A percentile compares a stretch with the other conserved stretches of the same genome.
These are phyloP conservation scores for Triops cancriformis DNA, from an alignment of 1,140 invertebrate species.

Conservation along the genomic window DNA sequence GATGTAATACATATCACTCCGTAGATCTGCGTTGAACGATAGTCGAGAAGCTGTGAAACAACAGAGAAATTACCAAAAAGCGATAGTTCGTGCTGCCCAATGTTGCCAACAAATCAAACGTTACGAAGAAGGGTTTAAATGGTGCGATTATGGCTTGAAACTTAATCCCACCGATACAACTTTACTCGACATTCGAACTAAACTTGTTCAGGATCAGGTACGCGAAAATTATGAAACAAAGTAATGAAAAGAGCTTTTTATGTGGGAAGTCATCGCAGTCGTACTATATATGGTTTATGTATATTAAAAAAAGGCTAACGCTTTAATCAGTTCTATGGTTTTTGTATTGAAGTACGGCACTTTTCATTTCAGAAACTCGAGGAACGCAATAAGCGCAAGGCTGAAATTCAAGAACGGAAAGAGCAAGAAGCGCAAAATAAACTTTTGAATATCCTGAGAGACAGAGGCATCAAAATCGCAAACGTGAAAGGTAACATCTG, in stretches of 20 bases:
- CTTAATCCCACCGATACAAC: conserved; percentile 47
- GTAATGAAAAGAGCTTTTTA: conserved; percentile 37
- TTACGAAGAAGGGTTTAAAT: conserved; percentile 60
- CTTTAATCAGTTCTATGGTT: conserved; percentile 20
- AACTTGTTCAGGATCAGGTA: conserved; percentile 48
- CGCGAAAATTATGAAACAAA: conserved; percentile 31
- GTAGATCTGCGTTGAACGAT: conserved; percentile 58
- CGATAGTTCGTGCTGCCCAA: conserved; percentile 61
- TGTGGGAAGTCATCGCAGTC: too few species aligned
- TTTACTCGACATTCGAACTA: conserved; percentile 49
- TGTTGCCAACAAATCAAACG: conserved; percentile 58
- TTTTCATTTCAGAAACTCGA: conserved; percentile 43
- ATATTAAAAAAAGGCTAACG: too few species aligned
- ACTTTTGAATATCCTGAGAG: conserved; percentile 47
- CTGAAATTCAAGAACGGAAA: conserved; percentile 37
- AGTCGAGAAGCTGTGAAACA: conserved; percentile 65
- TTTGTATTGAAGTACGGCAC: background rate
- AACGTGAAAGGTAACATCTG: conserved; percentile 31
- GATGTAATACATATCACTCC: background rate
- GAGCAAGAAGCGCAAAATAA: conserved; percentile 45
- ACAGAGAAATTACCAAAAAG: conserved; percentile 70
- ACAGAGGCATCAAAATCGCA: conserved; percentile 43
- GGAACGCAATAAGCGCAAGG: conserved; percentile 52
- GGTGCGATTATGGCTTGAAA: conserved; percentile 61
- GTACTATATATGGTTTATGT: too few species aligned